Evolutionary conservation across 2,797 vertebrate genomes (phyloP).

Genomic region (Enteromius trimaculatus): DNA sequence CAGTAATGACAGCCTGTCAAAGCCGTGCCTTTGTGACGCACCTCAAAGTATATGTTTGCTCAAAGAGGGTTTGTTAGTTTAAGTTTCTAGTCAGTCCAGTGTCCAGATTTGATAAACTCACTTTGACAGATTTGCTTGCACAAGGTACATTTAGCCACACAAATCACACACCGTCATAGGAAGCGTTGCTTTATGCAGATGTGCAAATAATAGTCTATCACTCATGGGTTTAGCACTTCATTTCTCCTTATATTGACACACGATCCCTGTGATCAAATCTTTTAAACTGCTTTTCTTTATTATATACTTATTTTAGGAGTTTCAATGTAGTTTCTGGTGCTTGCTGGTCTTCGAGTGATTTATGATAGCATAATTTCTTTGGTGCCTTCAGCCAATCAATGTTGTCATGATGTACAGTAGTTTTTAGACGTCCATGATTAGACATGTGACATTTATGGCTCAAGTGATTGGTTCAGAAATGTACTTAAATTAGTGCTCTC

Average conservation of each 20-base stretch:
- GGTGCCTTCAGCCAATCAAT: background rate
- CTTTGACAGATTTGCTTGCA: constrained; percentile 23
- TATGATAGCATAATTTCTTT: background rate
- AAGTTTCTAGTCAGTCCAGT: constrained; percentile 41
- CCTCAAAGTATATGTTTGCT: constrained; percentile 46
- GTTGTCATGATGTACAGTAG: background rate
- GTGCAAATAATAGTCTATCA: constrained; percentile 11
- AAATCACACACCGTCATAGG: background rate
- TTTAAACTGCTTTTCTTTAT: background rate
- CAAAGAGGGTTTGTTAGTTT: constrained; percentile 40
- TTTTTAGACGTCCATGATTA: background rate
- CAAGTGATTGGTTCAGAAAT: background rate
- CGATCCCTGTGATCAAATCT: background rate
- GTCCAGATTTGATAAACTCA: constrained; percentile 13
- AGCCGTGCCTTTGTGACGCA: constrained; percentile 54
- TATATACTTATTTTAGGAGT: background rate
- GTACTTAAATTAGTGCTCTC: background rate
- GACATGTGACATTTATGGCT: background rate
- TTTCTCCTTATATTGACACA: constrained; percentile 1
- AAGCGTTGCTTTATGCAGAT: constrained; percentile 7
- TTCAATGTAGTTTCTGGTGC: background rate
- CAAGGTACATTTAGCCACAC: background rate
- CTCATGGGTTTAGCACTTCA: background rate
- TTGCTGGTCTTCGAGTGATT: background rate
- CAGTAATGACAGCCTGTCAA: constrained; percentile 55